Conservation (phyloP, 1,140 invertebrate genomes). For the Drosophila seguyi region DNA sequence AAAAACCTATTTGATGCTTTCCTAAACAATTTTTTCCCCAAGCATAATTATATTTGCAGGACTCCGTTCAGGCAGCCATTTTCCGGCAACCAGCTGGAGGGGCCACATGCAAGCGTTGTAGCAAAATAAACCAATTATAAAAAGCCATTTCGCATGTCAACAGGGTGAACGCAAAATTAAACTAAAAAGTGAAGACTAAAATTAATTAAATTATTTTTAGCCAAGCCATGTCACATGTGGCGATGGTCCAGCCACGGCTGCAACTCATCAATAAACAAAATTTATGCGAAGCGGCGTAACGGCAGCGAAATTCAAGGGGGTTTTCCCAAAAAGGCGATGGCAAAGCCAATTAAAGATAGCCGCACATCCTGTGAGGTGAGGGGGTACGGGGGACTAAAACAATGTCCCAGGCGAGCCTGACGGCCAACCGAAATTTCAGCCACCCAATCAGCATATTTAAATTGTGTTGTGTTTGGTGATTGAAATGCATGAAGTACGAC, state of each 20-base stretch:
- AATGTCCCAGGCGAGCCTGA: slow-evolving; percentile 42
- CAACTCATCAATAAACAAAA: slow-evolving; percentile 72
- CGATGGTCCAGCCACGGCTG: slow-evolving; percentile 8
- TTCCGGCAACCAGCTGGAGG: neutral
- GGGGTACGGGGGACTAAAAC: slow-evolving; percentile 3
- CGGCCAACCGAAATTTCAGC: slow-evolving; percentile 70
- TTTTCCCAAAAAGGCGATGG: slow-evolving; percentile 33
- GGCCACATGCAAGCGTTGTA: neutral
- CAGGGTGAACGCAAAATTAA: slow-evolving; percentile 41
- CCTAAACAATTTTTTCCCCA: neutral
- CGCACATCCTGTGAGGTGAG: neutral
- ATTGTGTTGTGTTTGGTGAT: slow-evolving; percentile 81
- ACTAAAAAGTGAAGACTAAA: slow-evolving; percentile 54
- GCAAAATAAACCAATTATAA: slow-evolving; percentile 64
- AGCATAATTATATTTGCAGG: slow-evolving; percentile 6
- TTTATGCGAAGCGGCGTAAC: slow-evolving; percentile 57
- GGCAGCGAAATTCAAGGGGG: slow-evolving; percentile 1
- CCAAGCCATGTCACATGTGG: slow-evolving; percentile 61
- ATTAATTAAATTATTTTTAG: slow-evolving; percentile 74
- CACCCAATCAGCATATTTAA: slow-evolving; percentile 83
- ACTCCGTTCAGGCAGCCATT: slow-evolving; percentile 3
- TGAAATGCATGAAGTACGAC: slow-evolving; percentile 78
- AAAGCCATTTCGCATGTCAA: slow-evolving; percentile 66
- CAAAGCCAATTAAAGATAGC: slow-evolving; percentile 71
- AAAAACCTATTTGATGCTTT: neutral